Evolutionary conservation across 2,113 vertebrate genomes (phyloP).

Genomic region (Poeciliopsis prolifica): DNA sequence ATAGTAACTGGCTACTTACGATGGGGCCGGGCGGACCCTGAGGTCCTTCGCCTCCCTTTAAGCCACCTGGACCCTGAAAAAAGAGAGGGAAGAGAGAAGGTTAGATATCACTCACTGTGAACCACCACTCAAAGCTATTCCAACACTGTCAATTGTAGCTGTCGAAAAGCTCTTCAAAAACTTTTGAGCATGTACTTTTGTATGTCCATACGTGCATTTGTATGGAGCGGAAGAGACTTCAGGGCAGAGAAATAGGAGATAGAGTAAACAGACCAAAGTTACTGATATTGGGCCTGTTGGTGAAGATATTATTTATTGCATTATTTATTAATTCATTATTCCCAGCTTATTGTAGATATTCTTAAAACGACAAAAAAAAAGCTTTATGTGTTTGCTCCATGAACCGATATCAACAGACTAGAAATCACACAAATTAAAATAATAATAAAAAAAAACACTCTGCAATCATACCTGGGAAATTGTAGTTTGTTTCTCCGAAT

Average conservation of each 20-base stretch:
- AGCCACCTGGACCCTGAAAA: constrained; percentile 88
- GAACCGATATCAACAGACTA: not conserved
- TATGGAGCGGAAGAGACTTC: not conserved
- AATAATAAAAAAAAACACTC: not conserved
- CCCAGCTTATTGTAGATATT: not conserved
- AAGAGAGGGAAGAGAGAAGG: constrained; percentile 59
- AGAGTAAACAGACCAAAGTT: not conserved
- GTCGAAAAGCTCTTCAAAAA: constrained; percentile 47
- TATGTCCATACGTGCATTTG: not conserved
- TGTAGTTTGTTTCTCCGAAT: not conserved
- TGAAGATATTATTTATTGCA: not conserved
- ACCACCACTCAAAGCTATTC: constrained; percentile 35
- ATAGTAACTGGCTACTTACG: constrained; percentile 86
- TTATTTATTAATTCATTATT: not conserved
- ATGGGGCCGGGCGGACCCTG: constrained; percentile 90
- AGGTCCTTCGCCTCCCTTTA: constrained; percentile 98
- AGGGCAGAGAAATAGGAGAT: not conserved
- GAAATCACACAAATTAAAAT: not conserved
- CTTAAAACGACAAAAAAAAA: not conserved
- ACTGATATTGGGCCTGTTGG: not conserved
- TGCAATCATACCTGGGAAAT: not conserved
- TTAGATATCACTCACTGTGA: constrained; percentile 44
- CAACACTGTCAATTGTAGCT: constrained; percentile 52
- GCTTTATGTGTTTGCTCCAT: not conserved
- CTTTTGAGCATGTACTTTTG: constrained; percentile 1